A percentile compares a stretch with the other conserved stretches of the same genome.
phyloP scores from a whole-genome alignment of 2,888 invertebrate species.

The Diplazon laetatorius region DNA sequence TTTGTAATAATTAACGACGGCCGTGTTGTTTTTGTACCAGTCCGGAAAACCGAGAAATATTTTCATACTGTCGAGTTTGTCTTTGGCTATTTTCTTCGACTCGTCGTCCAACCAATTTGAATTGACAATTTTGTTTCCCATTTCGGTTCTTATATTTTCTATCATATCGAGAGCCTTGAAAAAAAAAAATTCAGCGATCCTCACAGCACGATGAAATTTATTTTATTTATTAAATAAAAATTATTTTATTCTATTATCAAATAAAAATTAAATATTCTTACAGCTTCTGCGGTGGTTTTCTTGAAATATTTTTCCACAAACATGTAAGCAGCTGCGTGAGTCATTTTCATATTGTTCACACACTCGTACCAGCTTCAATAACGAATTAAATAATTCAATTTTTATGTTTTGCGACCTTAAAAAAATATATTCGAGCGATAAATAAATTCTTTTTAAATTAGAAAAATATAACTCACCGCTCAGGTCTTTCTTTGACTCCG shows the following conservation, averaged over 20 bases:
- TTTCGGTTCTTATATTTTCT: conserved; percentile 83
- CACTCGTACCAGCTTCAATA: conserved; percentile 58
- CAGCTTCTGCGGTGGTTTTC: conserved; percentile 48
- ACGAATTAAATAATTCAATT: no score
- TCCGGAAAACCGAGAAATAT: conserved; percentile 85
- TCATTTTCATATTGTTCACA: conserved; percentile 55
- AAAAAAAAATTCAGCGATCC: not conserved
- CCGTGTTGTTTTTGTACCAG: conserved; percentile 83
- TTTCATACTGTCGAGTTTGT: conserved; percentile 83
- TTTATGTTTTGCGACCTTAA: no score
- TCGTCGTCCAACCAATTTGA: conserved; percentile 85
- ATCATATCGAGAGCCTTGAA: conserved; percentile 83
- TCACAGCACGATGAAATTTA: no score
- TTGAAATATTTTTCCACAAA: conserved; percentile 60
- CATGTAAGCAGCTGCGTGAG: conserved; percentile 50
- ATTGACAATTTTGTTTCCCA: conserved; percentile 82
- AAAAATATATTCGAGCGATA: no score
- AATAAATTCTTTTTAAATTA: no score
- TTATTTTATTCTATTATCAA: no score
- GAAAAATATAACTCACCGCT: conserved; percentile 48
- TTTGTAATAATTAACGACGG: conserved; percentile 83
- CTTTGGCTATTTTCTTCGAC: conserved; percentile 83
- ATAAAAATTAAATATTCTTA: conserved; percentile 17
- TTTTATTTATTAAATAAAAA: no score
- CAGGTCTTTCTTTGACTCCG: conserved; percentile 48